These are phyloP conservation scores for Eudasyphora cyanicolor DNA, from an alignment of 2,888 invertebrate genomes.

Conservation along the genomic window DNA sequence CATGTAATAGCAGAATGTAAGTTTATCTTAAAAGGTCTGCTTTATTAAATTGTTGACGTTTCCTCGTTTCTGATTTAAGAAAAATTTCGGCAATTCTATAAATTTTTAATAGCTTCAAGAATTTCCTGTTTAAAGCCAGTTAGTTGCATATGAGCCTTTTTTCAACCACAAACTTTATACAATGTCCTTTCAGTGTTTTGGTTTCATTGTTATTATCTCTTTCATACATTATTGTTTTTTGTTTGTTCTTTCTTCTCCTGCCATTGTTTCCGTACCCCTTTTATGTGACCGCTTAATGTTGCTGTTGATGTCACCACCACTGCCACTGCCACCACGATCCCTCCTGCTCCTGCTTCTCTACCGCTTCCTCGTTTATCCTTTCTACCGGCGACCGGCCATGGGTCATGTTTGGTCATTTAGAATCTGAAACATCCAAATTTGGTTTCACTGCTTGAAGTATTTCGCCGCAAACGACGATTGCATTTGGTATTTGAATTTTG, in stretches of 20 bases:
- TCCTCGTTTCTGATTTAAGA: too few relatives aligned
- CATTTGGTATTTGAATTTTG: constrained; percentile 99
- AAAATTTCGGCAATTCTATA: too few relatives aligned
- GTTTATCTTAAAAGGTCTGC: too few relatives aligned
- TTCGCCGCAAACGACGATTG: constrained; percentile 95
- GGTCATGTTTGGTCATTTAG: constrained; percentile 81
- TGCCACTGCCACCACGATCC: too few relatives aligned
- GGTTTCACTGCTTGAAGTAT: constrained; percentile 98
- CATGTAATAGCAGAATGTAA: too few relatives aligned
- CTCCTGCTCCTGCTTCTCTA: neutral
- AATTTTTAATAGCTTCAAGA: too few relatives aligned
- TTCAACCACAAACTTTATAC: neutral
- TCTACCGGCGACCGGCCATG: neutral
- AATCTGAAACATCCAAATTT: constrained; percentile 98
- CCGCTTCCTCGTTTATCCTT: neutral
- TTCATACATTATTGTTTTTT: neutral
- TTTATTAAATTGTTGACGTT: too few relatives aligned
- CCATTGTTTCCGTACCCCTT: neutral
- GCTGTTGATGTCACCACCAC: neutral
- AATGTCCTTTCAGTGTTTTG: constrained; percentile 22
- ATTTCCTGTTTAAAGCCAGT: too few relatives aligned
- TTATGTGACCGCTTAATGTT: too few relatives aligned
- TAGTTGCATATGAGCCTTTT: too few relatives aligned
- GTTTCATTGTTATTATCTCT: constrained; percentile 16
- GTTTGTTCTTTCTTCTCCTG: neutral